A percentile compares a stretch with the other conserved stretches of the same genome.
phyloP scores from a whole-genome alignment of 2,888 invertebrate genomes.

The Minunthozetes semirufus region DNA sequence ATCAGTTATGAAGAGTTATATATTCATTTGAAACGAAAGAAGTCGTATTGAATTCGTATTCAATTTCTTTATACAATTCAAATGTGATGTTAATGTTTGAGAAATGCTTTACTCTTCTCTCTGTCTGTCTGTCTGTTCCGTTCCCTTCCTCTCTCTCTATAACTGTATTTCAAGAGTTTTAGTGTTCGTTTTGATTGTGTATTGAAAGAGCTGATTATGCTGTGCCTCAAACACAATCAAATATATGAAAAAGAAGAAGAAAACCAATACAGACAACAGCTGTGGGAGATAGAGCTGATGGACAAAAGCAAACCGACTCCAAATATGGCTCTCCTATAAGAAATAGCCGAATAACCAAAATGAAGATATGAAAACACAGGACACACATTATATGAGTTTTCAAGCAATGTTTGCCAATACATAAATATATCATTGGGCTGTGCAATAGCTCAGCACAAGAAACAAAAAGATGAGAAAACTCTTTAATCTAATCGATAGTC shows the following conservation, averaged over 20 bases:
- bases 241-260: constrained; percentile 18
- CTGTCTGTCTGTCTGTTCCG: too few relatives aligned
- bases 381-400: neutral
- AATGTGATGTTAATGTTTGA: constrained; percentile 21
- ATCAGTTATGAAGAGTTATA: constrained; percentile 8
- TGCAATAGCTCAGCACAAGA: too few relatives aligned
- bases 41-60: constrained; percentile 15
- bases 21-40: constrained; percentile 22
- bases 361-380: neutral
- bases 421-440: constrained; percentile 1
- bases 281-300: constrained; percentile 17
- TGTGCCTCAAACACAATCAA: constrained; percentile 14
- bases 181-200: constrained; percentile 22
- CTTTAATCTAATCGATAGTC: neutral
- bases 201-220: constrained; percentile 29
- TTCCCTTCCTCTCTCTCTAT: neutral
- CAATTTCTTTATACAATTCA: constrained; percentile 26
- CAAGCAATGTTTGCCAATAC: constrained; percentile 10
- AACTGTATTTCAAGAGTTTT: neutral
- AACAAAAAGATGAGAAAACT: neutral
- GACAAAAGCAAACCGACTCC: constrained; percentile 28
- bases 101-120: neutral
- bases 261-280: constrained; percentile 31
- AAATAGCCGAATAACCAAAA: constrained; percentile 14
- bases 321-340: neutral